Evolutionary conservation across 2,797 vertebrate species (phyloP).

Genomic region (Squalus acanthias): DNA sequence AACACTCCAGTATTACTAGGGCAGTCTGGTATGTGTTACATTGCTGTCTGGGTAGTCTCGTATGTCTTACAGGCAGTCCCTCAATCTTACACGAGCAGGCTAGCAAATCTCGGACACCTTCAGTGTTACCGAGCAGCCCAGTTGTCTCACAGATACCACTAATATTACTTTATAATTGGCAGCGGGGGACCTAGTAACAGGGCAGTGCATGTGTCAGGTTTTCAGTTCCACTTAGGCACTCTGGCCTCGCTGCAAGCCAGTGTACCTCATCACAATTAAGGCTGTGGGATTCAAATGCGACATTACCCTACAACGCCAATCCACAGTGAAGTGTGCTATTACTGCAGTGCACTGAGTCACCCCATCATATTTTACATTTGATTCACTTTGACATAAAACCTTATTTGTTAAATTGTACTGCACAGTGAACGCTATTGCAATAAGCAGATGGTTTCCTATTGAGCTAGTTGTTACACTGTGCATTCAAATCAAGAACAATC

Average conservation of each 20-base stretch:
- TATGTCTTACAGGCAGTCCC: not conserved
- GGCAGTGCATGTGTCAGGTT: not conserved
- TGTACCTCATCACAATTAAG: not conserved
- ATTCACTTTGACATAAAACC: conserved; percentile 4
- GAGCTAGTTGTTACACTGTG: not conserved
- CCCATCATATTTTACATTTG: not conserved
- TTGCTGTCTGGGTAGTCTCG: no score
- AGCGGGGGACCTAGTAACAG: not conserved
- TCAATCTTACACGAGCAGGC: not conserved
- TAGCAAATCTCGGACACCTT: not conserved
- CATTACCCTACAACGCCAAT: not conserved
- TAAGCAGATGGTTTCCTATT: not conserved
- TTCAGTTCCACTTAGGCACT: not conserved
- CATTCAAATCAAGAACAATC: not conserved
- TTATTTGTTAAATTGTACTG: not conserved
- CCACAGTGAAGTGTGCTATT: not conserved
- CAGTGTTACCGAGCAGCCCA: not conserved
- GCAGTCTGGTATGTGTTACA: not conserved
- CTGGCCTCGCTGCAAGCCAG: not conserved
- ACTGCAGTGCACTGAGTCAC: not conserved
- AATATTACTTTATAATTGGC: not conserved
- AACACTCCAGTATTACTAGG: not conserved
- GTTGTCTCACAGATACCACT: not conserved
- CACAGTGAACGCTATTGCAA: not conserved
- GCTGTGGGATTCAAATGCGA: not conserved